Conservation (phyloP, 2,888 invertebrate species). For the Eupsilia transversa region DNA sequence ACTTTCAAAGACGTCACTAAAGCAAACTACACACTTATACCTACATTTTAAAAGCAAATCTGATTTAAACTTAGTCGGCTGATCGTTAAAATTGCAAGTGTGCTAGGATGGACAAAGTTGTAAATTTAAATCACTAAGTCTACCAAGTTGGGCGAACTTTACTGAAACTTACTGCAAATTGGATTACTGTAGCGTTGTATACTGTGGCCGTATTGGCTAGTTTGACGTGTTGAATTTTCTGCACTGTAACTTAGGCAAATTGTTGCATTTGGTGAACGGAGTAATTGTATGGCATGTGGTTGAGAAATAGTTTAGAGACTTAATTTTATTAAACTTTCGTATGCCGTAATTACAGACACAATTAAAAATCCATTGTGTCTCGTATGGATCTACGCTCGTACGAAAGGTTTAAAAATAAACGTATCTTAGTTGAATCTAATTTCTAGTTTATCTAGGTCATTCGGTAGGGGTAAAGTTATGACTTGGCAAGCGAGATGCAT, state of each 20-base stretch:
- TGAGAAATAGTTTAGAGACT: background rate
- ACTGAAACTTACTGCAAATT: conserved; percentile 85
- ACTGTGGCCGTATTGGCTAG: conserved; percentile 75
- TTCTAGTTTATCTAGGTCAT: conserved; percentile 45
- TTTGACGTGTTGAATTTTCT: conserved; percentile 75
- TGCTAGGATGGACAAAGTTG: conserved; percentile 82
- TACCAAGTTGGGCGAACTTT: conserved; percentile 79
- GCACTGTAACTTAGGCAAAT: conserved; percentile 45
- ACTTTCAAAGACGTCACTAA: conserved; percentile 56
- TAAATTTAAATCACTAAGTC: conserved; percentile 89
- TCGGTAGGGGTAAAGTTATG: conserved; percentile 36
- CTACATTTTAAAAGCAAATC: conserved; percentile 77
- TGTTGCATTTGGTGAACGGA: conserved; percentile 25
- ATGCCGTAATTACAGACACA: too few relatives aligned
- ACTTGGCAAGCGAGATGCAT: conserved; percentile 18
- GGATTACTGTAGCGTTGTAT: conserved; percentile 80
- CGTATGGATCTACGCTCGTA: too few relatives aligned
- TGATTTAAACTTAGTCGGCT: conserved; percentile 79
- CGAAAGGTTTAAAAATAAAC: conserved; percentile 2
- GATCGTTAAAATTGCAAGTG: conserved; percentile 87
- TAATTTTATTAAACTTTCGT: too few relatives aligned
- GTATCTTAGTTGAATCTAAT: conserved; percentile 1
- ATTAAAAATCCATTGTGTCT: too few relatives aligned
- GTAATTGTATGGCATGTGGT: conserved; percentile 27
- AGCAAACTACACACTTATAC: conserved; percentile 69